Evolutionary conservation across 2,888 invertebrate genomes (phyloP).

Genomic region (Rapana venosa): DNA sequence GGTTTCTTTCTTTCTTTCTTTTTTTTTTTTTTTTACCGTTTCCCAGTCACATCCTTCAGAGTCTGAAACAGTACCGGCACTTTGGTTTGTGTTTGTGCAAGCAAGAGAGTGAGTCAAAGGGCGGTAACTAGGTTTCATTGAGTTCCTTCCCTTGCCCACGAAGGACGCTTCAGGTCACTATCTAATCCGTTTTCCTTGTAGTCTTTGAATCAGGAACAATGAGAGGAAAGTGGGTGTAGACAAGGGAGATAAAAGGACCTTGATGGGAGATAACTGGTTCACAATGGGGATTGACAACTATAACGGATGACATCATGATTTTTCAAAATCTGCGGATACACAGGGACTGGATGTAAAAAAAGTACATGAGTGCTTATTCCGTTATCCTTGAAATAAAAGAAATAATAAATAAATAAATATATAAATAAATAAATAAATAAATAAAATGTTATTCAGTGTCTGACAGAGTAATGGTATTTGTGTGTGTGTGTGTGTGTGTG

Average conservation of each 20-base stretch:
- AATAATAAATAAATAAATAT: not conserved
- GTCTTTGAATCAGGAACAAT: not conserved
- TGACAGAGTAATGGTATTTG: too few species aligned
- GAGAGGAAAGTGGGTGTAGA: not conserved
- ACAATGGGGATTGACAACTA: too few species aligned
- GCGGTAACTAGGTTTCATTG: conserved; percentile 5
- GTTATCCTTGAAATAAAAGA: too few species aligned
- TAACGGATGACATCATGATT: too few species aligned
- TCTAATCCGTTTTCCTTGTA: conserved; percentile 15
- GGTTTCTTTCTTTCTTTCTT: not conserved
- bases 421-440: conserved; percentile 2
- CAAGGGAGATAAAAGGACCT: not conserved
- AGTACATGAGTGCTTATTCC: too few species aligned
- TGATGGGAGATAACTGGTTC: not conserved
- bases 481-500: not conserved
- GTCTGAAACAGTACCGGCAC: not conserved
- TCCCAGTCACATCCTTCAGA: not conserved
- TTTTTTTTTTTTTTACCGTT: not conserved
- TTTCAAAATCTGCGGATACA: not conserved
- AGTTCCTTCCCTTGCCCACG: conserved; percentile 32
- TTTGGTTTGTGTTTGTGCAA: not conserved
- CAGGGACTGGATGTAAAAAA: too few species aligned
- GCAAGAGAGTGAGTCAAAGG: conserved; percentile 2
- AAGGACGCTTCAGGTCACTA: conserved; percentile 10
- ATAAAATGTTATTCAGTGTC: too few species aligned